Percentiles rank a stretch among this genome's conserved stretches.
Evolutionary conservation across 2,888 invertebrate genomes (phyloP).

Genomic region (Exephanes ischioxanthus): DNA sequence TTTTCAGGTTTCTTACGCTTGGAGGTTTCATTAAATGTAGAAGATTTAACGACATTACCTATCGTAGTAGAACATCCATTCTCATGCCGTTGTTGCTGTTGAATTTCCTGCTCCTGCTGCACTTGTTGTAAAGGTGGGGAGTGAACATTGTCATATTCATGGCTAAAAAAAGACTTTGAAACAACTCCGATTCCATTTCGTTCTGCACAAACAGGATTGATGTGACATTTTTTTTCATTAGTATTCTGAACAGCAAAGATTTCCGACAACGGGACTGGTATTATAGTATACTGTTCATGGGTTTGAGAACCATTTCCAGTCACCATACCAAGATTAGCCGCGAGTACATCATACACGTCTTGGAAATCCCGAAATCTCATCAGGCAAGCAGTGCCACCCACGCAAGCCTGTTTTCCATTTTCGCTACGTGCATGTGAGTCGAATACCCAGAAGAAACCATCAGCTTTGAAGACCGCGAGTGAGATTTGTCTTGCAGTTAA

Average conservation of each 20-base stretch:
- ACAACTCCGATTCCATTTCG: background rate
- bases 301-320: background rate
- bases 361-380: background rate
- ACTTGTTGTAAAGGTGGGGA: background rate
- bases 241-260: background rate
- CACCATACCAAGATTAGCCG: background rate
- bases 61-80: background rate
- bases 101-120: background rate
- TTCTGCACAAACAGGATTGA: background rate
- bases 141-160: background rate
- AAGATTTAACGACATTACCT: background rate
- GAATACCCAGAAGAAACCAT: constrained; percentile 4
- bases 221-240: background rate
- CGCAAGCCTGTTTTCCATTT: constrained; percentile 59
- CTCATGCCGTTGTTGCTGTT: background rate
- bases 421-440: constrained; percentile 73
- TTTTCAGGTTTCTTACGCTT: background rate
- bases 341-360: background rate
- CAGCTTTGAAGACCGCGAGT: background rate
- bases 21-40: background rate
- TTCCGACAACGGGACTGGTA: background rate
- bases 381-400: constrained; percentile 27
- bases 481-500: background rate
- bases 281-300: background rate
- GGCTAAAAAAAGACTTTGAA: background rate